A percentile compares a stretch with the other conserved stretches of the same genome.
Conservation (phyloP, 2,888 invertebrate species). For the Epistrophe grossulariae region DNA sequence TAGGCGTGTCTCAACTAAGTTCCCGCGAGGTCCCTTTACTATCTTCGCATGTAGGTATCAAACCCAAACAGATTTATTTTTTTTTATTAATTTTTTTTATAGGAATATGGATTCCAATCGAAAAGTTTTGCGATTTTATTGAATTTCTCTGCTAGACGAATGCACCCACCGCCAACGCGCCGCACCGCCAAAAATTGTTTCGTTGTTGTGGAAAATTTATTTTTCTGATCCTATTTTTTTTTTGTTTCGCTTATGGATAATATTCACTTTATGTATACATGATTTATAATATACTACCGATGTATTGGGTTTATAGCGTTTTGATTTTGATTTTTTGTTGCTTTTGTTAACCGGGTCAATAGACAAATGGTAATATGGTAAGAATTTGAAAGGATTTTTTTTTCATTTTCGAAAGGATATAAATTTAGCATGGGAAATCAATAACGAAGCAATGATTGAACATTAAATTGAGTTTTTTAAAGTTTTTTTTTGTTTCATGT, state of each 20-base stretch:
- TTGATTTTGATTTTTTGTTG: neutral
- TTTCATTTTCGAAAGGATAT: neutral
- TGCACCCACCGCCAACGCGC: too few relatives aligned
- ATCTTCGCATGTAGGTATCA: constrained; percentile 30
- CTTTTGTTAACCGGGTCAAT: constrained; percentile 54
- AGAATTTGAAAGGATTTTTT: constrained; percentile 13
- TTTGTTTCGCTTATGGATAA: constrained; percentile 9
- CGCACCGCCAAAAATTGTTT: constrained; percentile 53
- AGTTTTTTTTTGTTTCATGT: neutral
- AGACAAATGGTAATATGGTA: constrained; percentile 49
- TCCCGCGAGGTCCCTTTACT: neutral
- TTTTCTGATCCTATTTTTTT: constrained; percentile 27
- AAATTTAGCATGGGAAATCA: constrained; percentile 41
- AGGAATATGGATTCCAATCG: constrained; percentile 52
- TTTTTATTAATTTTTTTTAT: constrained; percentile 22
- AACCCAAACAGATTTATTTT: constrained; percentile 45
- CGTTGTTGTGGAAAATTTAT: constrained; percentile 56
- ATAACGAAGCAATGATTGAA: constrained; percentile 62
- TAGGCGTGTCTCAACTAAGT: constrained; percentile 38
- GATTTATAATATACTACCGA: constrained; percentile 6
- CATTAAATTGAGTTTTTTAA: constrained; percentile 36
- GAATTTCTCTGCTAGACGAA: constrained; percentile 61
- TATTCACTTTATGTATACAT: constrained; percentile 4
- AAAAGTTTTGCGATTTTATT: constrained; percentile 71
- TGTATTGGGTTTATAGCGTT: constrained; percentile 6